Evolutionary conservation across 2,113 vertebrate species (phyloP).

Genomic region (Nestor notabilis): DNA sequence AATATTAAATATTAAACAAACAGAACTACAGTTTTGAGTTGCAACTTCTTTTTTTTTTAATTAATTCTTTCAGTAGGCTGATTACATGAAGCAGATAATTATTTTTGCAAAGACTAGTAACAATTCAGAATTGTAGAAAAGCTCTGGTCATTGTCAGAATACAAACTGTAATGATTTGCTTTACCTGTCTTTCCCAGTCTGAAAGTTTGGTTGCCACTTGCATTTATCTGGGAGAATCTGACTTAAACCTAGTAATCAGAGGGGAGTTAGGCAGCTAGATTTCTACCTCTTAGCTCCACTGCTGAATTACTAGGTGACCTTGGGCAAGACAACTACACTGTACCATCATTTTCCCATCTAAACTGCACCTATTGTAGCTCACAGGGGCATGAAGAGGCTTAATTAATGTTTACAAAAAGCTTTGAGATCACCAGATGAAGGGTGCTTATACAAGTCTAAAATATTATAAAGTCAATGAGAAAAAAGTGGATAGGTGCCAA

Average conservation of each 20-base stretch:
- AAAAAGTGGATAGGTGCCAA: not conserved
- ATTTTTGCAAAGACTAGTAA: not conserved
- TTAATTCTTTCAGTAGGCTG: not conserved
- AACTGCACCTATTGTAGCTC: slow-evolving; percentile 23
- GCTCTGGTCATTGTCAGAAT: not conserved
- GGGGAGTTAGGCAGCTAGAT: not conserved
- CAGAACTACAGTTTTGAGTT: not conserved
- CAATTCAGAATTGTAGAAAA: not conserved
- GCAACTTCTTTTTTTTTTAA: not conserved
- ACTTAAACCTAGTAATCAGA: not conserved
- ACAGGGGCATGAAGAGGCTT: slow-evolving; percentile 47
- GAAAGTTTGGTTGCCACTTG: not conserved
- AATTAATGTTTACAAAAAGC: slow-evolving; percentile 66
- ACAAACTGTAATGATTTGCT: not conserved
- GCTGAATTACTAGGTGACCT: slow-evolving; percentile 5
- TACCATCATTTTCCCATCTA: slow-evolving; percentile 36
- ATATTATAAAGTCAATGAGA: slow-evolving; percentile 14
- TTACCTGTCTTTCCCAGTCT: not conserved
- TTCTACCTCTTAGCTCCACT: not conserved
- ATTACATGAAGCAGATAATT: not conserved
- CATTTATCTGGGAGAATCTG: not conserved
- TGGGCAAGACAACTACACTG: slow-evolving; percentile 16
- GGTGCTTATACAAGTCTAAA: slow-evolving; percentile 26
- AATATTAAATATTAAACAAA: not conserved
- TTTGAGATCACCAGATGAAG: slow-evolving; percentile 60